Evolutionary conservation across 2,888 invertebrate genomes (phyloP), one percentile per base, ranked within the genome.

Genomic region (Apoderus coryli): DNA sequence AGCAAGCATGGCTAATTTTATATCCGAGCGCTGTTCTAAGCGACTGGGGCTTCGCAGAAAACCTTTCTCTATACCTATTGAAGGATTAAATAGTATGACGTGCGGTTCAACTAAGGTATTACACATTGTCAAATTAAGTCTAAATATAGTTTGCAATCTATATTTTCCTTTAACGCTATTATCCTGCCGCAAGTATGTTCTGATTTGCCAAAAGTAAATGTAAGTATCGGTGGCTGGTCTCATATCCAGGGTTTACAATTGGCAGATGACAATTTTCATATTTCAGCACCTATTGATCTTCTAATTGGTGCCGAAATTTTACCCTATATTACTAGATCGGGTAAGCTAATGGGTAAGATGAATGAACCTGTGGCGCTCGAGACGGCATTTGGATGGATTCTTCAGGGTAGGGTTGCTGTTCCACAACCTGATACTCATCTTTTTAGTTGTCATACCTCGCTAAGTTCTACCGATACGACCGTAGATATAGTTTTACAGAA

Each of bases 141-240:
- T 10, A 25, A 16, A 28, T 16, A 15, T 12, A n/a, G 10, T 4
- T 16, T 4, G 4, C 4, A 28, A 4, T 16, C 28, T 25, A 10
- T 19, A n/a, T n/a, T n/a, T n/a, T n/a, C n/a, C n/a, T n/a, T n/a
- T n/a, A n/a, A n/a, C n/a, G n/a, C n/a, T n/a, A n/a, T n/a, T n/a
- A n/a, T n/a, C n/a, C n/a, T n/a, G n/a, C n/a, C n/a, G n/a, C n/a
- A 24, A 10, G 25, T 26, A 6, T 26, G 26, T 11, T 26, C 12
- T 4, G n/a, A 26, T 26, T 14, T 13, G 14, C 26, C 26, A 6
- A 26, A 26, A 11, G 14, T 26, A 6, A 6, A 7, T 6, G 10
- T 24, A 6, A 6, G 10, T 6, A 7, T 10, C 10, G 6, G 25
- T 10, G 10, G 10, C 10, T 9, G 7, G 10, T 10, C 10, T 6